Conservation (phyloP, 2,113 vertebrate genomes). For the Phyllostomus discolor region DNA sequence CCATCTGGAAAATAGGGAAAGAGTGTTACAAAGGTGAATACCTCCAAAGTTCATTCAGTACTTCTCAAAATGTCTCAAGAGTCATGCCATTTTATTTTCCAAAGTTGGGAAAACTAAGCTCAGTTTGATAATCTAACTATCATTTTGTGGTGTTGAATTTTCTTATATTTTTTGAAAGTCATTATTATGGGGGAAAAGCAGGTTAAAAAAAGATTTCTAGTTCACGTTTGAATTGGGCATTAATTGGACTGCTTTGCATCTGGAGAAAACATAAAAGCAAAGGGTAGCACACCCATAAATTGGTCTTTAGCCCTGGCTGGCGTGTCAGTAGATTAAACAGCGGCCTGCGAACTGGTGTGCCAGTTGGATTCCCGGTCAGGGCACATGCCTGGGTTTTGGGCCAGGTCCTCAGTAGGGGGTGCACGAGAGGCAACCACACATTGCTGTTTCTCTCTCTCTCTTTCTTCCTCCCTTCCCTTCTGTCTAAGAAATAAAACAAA, state of each 20-base stretch:
- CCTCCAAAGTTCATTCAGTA: not conserved
- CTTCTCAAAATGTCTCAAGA: not conserved
- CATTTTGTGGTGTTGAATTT: not conserved
- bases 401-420: no score
- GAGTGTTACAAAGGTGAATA: conserved; percentile 11
- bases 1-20: not conserved
- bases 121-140: not conserved
- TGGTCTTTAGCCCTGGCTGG: not conserved
- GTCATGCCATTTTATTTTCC: not conserved
- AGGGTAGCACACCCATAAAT: not conserved
- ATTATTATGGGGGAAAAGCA: not conserved
- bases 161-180: not conserved
- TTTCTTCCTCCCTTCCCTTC: no score
- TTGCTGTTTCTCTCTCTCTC: no score
- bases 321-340: no score
- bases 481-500: no score
- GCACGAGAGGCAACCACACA: no score
- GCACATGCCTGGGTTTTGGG: no score
- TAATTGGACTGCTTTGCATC: not conserved
- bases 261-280: not conserved
- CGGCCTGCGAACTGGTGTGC: no score
- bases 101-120: not conserved
- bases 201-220: not conserved
- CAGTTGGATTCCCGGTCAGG: no score
- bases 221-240: not conserved